Base-by-base conservation (phyloP, 2,888 invertebrate genomes). In the Drosophila sordidapex region DNA sequence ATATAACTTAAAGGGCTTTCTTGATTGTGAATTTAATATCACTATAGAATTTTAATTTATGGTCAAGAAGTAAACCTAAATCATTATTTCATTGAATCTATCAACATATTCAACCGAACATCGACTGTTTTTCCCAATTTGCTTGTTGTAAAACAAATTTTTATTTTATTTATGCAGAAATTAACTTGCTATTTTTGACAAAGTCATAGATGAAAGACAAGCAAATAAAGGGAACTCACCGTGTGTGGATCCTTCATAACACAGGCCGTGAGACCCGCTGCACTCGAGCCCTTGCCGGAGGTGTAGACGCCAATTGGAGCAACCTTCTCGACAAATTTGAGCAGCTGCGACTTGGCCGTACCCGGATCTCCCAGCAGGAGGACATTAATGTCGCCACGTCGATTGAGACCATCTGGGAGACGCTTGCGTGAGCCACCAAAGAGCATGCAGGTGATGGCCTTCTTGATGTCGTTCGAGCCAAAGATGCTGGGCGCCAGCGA, bases 281-380 rank as follows among this genome's bases (percentile, higher is more conserved):
- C 99, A 88, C 99, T 99, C 79, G 99, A 99, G 4, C 99, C 99
- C 94, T 99, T 99, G n/a, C 99, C 99, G 0, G 99, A 99, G 0
- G 99, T 99, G 92, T 99, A 99, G 5, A 99, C 97, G 0, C 97
- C 98, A 83, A 99, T 97, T 0, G 99, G 99, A 0, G 99, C 95
- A 27, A 98, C 98, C 88, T 96, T 96, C 93, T 99, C 99, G 0
- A 99, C 99, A 92, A 99, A 99, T 94, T 99, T 99, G 13, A 99
- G 94, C 67, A 99, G 94, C 92, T 99, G 99, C 1, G 99, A 99
- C 93, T 99, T 99, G n/a, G 99, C 99, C 0, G 99, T 99, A 89
- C 99, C 99, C 0, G 99, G 99, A 94, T 99, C 99, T 49, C 99
- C 99, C 35, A 99, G 94, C 71, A 99, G 94, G 18, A 99, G 94